A percentile compares a stretch with the other conserved stretches of the same genome.
Evolutionary conservation across 2,113 vertebrate genomes (phyloP).

Genomic region (Sinocyclocheilus rhinocerous): DNA sequence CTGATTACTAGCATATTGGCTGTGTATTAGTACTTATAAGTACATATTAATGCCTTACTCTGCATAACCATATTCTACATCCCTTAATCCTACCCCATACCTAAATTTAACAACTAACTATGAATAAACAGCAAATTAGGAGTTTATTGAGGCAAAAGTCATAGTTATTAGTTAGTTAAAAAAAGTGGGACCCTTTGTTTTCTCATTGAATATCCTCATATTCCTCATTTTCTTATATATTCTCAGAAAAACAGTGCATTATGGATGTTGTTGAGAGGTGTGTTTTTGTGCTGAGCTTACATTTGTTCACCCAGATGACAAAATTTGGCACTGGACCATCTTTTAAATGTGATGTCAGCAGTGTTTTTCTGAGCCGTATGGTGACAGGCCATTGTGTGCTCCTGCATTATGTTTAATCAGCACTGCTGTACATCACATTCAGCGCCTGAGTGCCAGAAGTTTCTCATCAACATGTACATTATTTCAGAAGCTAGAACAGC

Average conservation of each 20-base stretch:
- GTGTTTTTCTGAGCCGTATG: not conserved
- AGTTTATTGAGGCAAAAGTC: too few relatives aligned
- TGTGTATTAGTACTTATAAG: too few relatives aligned
- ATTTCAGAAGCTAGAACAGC: not conserved
- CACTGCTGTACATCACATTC: not conserved
- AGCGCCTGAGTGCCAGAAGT: not conserved
- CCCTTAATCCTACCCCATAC: too few relatives aligned
- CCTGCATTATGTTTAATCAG: not conserved
- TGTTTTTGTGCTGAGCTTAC: not conserved
- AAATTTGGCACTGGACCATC: not conserved
- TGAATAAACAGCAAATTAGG: too few relatives aligned
- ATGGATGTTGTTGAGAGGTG: not conserved
- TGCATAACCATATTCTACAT: too few relatives aligned
- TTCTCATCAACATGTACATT: not conserved
- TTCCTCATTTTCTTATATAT: not conserved
- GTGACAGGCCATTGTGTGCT: not conserved
- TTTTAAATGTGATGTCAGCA: not conserved
- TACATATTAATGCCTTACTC: too few relatives aligned
- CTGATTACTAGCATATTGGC: too few relatives aligned
- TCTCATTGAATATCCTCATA: not conserved
- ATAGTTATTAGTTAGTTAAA: too few relatives aligned
- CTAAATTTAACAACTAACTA: too few relatives aligned
- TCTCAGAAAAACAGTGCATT: not conserved
- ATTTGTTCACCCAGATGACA: not conserved
- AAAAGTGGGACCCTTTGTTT: too few relatives aligned